A percentile compares a stretch with the other conserved stretches of the same genome.
These are phyloP conservation scores for Caranx melampygus DNA, from an alignment of 2,113 vertebrate genomes.

Conservation along the genomic window DNA sequence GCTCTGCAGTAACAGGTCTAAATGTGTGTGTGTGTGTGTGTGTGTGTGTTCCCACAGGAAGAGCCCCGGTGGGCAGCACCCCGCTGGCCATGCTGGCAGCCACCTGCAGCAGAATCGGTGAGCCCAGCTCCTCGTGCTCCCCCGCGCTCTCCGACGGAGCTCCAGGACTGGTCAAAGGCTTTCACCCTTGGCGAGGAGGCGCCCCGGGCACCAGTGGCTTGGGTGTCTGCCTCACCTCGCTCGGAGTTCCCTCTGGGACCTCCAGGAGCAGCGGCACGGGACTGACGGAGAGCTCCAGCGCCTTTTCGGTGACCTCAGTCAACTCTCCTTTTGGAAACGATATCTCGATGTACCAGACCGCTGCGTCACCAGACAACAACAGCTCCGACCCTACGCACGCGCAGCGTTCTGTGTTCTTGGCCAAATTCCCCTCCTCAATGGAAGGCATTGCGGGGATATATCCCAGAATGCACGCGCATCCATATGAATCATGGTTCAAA, in stretches of 20 bases:
- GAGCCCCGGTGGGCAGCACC: slow-evolving; percentile 93
- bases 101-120: slow-evolving; percentile 96
- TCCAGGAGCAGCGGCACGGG: slow-evolving; percentile 80
- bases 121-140: slow-evolving; percentile 89
- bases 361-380: slow-evolving; percentile 65
- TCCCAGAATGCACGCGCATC: slow-evolving; percentile 88
- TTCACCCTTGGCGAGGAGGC: slow-evolving; percentile 91
- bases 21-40: slow-evolving; percentile 13
- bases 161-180: slow-evolving; percentile 88
- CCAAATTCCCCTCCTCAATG: slow-evolving; percentile 91
- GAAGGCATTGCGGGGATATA: slow-evolving; percentile 92
- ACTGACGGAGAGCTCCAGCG: slow-evolving; percentile 87
- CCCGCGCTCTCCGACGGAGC: slow-evolving; percentile 87
- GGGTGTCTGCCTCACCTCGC: slow-evolving; percentile 81
- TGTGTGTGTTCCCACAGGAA: slow-evolving; percentile 83
- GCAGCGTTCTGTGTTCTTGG: slow-evolving; percentile 89
- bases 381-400: slow-evolving; percentile 83
- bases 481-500: slow-evolving; percentile 93
- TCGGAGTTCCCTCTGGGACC: slow-evolving; percentile 83
- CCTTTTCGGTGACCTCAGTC: slow-evolving; percentile 89
- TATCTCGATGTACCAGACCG: slow-evolving; percentile 89
- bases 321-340: slow-evolving; percentile 90
- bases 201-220: slow-evolving; percentile 82
- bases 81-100: slow-evolving; percentile 96
- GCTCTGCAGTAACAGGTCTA: not conserved